Evolutionary conservation across 2,888 invertebrate species (phyloP).

Genomic region (Clostera curtula): DNA sequence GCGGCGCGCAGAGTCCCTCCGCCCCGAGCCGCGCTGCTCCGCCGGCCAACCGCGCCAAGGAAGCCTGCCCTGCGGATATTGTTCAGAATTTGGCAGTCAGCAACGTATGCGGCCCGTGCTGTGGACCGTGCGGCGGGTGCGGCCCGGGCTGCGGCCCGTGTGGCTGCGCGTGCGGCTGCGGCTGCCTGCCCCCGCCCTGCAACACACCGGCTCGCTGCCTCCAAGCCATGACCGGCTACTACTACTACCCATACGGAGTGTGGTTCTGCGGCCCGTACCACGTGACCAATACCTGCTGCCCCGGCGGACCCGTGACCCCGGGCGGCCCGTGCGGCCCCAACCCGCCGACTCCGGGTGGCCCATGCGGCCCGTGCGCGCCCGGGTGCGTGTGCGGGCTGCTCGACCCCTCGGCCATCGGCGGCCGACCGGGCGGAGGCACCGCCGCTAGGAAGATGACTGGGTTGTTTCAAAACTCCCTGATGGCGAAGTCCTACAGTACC

Average conservation of each 20-base stretch:
- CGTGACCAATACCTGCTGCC: constrained; percentile 18
- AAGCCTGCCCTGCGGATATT: constrained; percentile 3
- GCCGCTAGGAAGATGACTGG: no score
- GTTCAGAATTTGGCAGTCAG: neutral
- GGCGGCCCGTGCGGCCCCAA: constrained; percentile 21
- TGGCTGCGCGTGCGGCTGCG: constrained; percentile 10
- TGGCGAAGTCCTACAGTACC: neutral
- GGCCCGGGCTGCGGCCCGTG: constrained; percentile 5
- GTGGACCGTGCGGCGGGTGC: constrained; percentile 6
- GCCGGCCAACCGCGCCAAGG: constrained; percentile 10
- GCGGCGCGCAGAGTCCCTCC: neutral
- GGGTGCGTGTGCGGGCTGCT: constrained; percentile 9
- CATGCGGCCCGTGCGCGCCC: constrained; percentile 19
- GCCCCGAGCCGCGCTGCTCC: constrained; percentile 2
- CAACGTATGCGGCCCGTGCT: constrained; percentile 6
- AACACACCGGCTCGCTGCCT: constrained; percentile 23
- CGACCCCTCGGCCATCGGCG: constrained; percentile 1
- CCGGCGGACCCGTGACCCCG: constrained; percentile 16
- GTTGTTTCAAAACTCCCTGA: no score
- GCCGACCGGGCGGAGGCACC: no score
- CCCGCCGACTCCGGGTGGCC: constrained; percentile 10
- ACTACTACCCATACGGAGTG: constrained; percentile 31
- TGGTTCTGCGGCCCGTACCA: constrained; percentile 38
- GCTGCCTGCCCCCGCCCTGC: constrained; percentile 19
- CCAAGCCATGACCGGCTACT: constrained; percentile 29